Conservation (phyloP, 1,140 invertebrate species). For the Elymnias hypermnestra region DNA sequence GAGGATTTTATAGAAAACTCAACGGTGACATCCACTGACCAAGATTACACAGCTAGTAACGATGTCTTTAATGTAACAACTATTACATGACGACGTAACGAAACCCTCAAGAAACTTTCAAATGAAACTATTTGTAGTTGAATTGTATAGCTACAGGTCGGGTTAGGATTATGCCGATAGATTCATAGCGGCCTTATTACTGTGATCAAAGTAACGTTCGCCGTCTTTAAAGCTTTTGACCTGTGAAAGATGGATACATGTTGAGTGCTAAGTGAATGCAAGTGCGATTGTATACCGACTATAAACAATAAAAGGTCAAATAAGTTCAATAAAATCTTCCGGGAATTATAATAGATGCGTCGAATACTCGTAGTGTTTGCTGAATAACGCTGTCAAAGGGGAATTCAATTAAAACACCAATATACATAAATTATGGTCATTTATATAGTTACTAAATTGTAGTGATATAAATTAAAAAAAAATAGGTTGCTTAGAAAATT, state of each 20-base stretch:
- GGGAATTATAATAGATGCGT: too few relatives aligned
- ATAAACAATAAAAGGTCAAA: too few relatives aligned
- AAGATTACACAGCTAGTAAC: slow-evolving; percentile 15
- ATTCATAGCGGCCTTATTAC: slow-evolving; percentile 16
- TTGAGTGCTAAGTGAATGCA: not conserved
- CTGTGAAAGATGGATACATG: slow-evolving; percentile 7
- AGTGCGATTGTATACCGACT: too few relatives aligned
- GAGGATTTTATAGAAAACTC: slow-evolving; percentile 8
- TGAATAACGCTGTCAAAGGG: too few relatives aligned
- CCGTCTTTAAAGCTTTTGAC: slow-evolving; percentile 16
- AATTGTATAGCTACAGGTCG: slow-evolving; percentile 1
- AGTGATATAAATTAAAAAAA: too few relatives aligned
- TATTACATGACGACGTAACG: slow-evolving; percentile 33
- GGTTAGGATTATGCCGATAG: slow-evolving; percentile 1
- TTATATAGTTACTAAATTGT: too few relatives aligned
- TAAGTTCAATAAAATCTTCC: too few relatives aligned
- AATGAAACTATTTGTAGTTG: slow-evolving; percentile 18
- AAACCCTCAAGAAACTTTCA: not conserved
- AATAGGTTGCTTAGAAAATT: not conserved
- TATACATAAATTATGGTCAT: too few relatives aligned
- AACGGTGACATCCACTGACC: slow-evolving; percentile 1
- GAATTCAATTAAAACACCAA: too few relatives aligned
- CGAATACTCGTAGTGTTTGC: too few relatives aligned
- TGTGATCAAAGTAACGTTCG: slow-evolving; percentile 21
- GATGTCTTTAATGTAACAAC: slow-evolving; percentile 20